Evolutionary conservation across 1,140 invertebrate species (phyloP), one percentile per base, ranked within the genome.

Genomic region (Hydropsyche tenuis): DNA sequence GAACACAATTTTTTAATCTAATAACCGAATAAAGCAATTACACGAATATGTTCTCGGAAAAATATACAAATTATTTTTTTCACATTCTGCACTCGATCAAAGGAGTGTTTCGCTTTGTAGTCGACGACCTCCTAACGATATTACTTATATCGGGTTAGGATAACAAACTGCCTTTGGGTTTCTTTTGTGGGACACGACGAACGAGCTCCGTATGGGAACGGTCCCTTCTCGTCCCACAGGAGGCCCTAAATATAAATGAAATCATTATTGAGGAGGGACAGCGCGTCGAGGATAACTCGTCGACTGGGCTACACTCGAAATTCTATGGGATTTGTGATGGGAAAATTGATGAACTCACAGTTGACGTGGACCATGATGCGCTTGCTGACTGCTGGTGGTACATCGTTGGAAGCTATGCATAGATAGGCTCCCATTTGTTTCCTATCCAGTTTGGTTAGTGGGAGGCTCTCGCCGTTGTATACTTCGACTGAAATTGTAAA

Each of bases 351-450:
- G n/a, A n/a, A 91, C 91, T 91, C 85, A 93, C 92, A 93, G 81
- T 91, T 91, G 76, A 93, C 89, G 82, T 87, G 89, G 25, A 93
- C 87, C 80, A 90, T 88, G 78, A 93, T 90, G 70, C 91, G 82
- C 81, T 92, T 92, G 84, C 90, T 91, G 74, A 92, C 90, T 37
- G 90, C 90, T 30, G 91, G 91, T 2, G 91, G 91, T 11, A 92
- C 90, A 75, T 92, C 91, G 79, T 92, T 92, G 78, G 87, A 89
- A 9, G 91, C 91, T 79, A 92, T 92, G 82, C 91, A 92, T 74
- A 91, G 87, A 82, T 91, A 92, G 65, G 90, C 89, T 6, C 90
- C 91, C 90, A 91, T 92, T 85, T 92, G 90, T 75, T 86, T 84
- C 27, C 91, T 85, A 74, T 91, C 90, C 75, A 92, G 86, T 77